Percentiles rank a stretch among this genome's conserved stretches.
Evolutionary conservation across 2,113 vertebrate genomes (phyloP).

Genomic region (Ceyx cyanopectus): DNA sequence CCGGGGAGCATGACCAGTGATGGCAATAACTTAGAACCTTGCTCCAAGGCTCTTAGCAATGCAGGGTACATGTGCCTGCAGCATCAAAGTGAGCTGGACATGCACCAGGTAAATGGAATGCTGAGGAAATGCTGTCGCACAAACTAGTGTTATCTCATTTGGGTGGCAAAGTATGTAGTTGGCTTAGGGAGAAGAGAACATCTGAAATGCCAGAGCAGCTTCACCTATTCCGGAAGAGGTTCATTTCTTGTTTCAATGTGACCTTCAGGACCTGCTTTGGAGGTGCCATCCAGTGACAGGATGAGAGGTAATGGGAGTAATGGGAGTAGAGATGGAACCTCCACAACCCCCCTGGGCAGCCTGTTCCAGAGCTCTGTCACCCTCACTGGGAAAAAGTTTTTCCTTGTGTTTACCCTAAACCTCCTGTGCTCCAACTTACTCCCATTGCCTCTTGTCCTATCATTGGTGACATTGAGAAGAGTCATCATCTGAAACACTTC

Average conservation of each 20-base stretch:
- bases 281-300: not conserved
- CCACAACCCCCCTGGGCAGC: too few species aligned
- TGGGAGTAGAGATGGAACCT: too few species aligned
- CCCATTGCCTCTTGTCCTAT: too few species aligned
- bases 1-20: not conserved
- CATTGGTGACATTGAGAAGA: too few species aligned
- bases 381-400: too few species aligned
- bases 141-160: not conserved
- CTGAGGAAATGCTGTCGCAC: not conserved
- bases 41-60: not conserved
- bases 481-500: not conserved
- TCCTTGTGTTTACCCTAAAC: too few species aligned
- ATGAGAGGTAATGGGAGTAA: too few species aligned
- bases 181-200: not conserved
- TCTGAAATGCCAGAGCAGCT: not conserved
- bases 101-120: not conserved
- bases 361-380: too few species aligned
- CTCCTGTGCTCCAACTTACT: too few species aligned
- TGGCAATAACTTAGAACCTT: not conserved
- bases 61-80: rapidly evolving
- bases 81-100: not conserved
- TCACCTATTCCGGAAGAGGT: not conserved
- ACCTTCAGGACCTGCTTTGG: not conserved
- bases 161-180: not conserved
- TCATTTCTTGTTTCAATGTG: not conserved